Conservation (phyloP, 2,888 invertebrate species). For the Chrysopilus asiliformis region DNA sequence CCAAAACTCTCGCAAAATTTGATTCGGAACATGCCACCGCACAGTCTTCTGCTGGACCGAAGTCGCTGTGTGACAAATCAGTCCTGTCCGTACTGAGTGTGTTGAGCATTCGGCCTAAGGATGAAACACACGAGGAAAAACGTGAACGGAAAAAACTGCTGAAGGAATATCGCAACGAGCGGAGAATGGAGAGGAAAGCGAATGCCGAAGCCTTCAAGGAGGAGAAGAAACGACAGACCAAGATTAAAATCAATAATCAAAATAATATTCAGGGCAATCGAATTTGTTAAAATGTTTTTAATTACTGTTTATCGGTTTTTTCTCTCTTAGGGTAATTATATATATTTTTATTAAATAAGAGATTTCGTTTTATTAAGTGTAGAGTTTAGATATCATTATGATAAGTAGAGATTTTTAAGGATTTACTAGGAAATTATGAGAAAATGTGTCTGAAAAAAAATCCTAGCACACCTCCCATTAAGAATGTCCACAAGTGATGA, state of each 20-base stretch:
- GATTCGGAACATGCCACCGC: slow-evolving; percentile 36
- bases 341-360: too few relatives aligned
- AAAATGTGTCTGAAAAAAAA: too few relatives aligned
- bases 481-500: too few relatives aligned
- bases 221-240: slow-evolving; percentile 68
- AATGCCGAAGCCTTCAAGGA: slow-evolving; percentile 73
- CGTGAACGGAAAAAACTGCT: slow-evolving; percentile 62
- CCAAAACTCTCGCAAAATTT: slow-evolving; percentile 52
- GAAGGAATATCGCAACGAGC: slow-evolving; percentile 63
- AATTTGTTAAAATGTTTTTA: too few relatives aligned
- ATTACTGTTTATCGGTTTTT: too few relatives aligned
- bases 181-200: slow-evolving; percentile 68
- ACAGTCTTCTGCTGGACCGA: slow-evolving; percentile 35
- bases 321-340: too few relatives aligned
- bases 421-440: too few relatives aligned
- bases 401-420: too few relatives aligned
- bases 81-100: slow-evolving; percentile 54
- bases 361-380: too few relatives aligned
- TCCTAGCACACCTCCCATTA: too few relatives aligned
- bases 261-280: slow-evolving; percentile 59
- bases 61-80: slow-evolving; percentile 48
- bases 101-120: slow-evolving; percentile 55
- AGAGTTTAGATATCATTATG: too few relatives aligned
- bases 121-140: slow-evolving; percentile 66
- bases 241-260: slow-evolving; percentile 61